These are phyloP conservation scores for Lineus longissimus DNA, from an alignment of 1,140 invertebrate genomes.

Conservation along the genomic window DNA sequence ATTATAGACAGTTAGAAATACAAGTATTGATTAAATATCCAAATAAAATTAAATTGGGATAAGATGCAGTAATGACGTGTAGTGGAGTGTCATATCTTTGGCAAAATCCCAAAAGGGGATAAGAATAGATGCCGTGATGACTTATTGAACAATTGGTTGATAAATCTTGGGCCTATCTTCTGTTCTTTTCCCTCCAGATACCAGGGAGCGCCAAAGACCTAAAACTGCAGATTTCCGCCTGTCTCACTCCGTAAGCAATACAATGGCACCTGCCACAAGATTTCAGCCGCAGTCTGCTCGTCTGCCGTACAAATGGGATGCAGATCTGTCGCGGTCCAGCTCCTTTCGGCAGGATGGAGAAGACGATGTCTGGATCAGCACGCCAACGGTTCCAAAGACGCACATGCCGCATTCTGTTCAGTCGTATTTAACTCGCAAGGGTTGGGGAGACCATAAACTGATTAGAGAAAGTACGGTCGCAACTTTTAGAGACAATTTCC, in stretches of 20 bases:
- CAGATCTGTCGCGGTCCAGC: slow-evolving; percentile 24
- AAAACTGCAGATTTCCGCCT: slow-evolving; percentile 25
- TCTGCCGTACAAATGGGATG: background rate
- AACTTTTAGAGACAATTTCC: slow-evolving; percentile 30
- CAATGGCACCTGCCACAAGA: slow-evolving; percentile 44
- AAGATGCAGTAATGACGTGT: too few species aligned
- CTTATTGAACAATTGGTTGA: too few species aligned
- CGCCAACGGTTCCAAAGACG: slow-evolving; percentile 41
- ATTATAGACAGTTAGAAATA: too few species aligned
- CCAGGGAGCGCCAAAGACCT: slow-evolving; percentile 18
- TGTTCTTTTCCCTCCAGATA: slow-evolving; percentile 3
- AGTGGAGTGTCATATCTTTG: too few species aligned
- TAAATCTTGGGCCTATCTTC: too few species aligned
- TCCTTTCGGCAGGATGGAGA: slow-evolving; percentile 37
- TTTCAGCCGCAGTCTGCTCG: slow-evolving; percentile 20
- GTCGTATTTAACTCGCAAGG: slow-evolving; percentile 31
- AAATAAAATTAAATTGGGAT: too few species aligned
- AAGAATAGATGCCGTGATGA: too few species aligned
- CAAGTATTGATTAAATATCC: too few species aligned
- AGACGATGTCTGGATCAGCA: slow-evolving; percentile 30
- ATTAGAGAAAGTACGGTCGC: slow-evolving; percentile 41
- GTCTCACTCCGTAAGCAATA: slow-evolving; percentile 32
- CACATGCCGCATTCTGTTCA: slow-evolving; percentile 48
- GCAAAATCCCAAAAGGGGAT: too few species aligned
- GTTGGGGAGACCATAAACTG: slow-evolving; percentile 41